A percentile compares a stretch with the other conserved stretches of the same genome.
Conservation (phyloP, 2,888 invertebrate genomes). For the Lithophane leautieri region DNA sequence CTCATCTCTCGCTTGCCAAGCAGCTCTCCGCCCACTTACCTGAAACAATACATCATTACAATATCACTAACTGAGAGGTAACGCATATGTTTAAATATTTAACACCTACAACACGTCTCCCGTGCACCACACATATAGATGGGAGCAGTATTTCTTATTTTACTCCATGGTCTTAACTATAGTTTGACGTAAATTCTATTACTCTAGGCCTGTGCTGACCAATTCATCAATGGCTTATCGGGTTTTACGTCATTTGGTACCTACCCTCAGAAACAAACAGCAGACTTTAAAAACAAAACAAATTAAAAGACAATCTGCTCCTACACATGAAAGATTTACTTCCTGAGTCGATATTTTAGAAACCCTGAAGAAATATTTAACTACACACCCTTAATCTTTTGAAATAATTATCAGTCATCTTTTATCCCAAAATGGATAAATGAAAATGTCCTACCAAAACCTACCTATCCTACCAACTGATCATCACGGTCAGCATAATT, state of each 20-base stretch:
- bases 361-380: not conserved
- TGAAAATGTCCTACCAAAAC: not conserved
- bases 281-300: no score
- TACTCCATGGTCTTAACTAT: not conserved
- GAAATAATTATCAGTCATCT: not conserved
- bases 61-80: constrained; percentile 83
- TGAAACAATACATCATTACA: constrained; percentile 90
- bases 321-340: not conserved
- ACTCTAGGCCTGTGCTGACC: no score
- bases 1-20: constrained; percentile 79
- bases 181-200: not conserved
- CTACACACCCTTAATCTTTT: not conserved
- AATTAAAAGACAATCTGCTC: not conserved
- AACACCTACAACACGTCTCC: constrained; percentile 72
- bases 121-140: constrained; percentile 42
- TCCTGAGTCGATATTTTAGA: not conserved
- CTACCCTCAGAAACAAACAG: not conserved
- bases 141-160: constrained; percentile 20
- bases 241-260: no score
- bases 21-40: constrained; percentile 85
- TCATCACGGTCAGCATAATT: not conserved
- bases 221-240: not conserved
- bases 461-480: no score
- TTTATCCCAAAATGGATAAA: not conserved
- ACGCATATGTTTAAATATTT: constrained; percentile 79